Base-by-base conservation (phyloP, 1,140 invertebrate species). In the Cephus cinctus region DNA sequence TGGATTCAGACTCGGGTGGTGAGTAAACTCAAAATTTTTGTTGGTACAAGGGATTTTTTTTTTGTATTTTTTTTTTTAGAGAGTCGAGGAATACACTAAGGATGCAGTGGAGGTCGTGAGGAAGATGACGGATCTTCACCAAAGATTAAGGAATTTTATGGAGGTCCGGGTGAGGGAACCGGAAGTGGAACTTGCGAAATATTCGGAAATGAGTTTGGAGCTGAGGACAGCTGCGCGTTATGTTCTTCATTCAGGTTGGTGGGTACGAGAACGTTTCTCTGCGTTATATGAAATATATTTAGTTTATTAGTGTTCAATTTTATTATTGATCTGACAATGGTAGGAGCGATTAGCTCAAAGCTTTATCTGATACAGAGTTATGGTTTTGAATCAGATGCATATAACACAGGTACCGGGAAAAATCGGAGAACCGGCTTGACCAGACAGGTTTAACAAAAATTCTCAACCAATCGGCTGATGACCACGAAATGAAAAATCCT, bases 1-100 rank as follows among this genome's bases (percentile, higher is more conserved):
- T 94, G 92, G 92, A 85, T 93, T 56, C 83, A 91, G 54, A 88
- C 87, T 63, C 79, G 90, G 76, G 80, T 89, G 77, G 90, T 92
- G 75, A 79, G 78, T 78, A 43, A 25, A 19, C 38, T 31, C 19
- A 30, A 32, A 23, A 47, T 39, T 42, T 54, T 20, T 43, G n/a
- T n/a, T n/a, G n/a, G n/a, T n/a, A n/a, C n/a, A n/a, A n/a, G n/a
- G n/a, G n/a, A n/a, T n/a, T n/a, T n/a, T n/a, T n/a, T n/a, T n/a
- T n/a, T n/a, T n/a, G n/a, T n/a, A n/a, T 47, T 16, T 25, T 25
- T 23, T 32, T 19, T 43, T 2, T 32, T 6, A 30, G 84, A 77
- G 78, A 73, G 78, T 85, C 14, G 84, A 86, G 56, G 81, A 82
- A 53, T 85, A 83, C 54, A 73, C 74, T 40, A 79, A 73, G 34